Conservation (phyloP, 2,797 vertebrate genomes). For the Cygnus olor region DNA sequence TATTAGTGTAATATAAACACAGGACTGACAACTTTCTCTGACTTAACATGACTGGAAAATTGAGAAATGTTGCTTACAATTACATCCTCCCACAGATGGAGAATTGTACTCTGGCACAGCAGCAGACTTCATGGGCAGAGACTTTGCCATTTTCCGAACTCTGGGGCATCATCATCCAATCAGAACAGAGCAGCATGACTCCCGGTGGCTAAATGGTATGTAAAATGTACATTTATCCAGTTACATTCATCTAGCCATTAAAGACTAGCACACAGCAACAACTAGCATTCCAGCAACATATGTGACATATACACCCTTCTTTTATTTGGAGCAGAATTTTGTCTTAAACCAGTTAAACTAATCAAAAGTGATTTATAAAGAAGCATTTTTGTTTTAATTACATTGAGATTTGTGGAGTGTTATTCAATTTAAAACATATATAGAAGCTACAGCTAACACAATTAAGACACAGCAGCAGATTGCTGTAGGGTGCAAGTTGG, state of each 20-base stretch:
- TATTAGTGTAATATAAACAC: neutral
- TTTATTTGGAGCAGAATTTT: slow-evolving; percentile 31
- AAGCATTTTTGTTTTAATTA: slow-evolving; percentile 45
- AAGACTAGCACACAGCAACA: neutral
- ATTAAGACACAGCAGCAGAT: neutral
- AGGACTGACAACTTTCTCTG: slow-evolving; percentile 33
- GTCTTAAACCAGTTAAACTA: slow-evolving; percentile 20
- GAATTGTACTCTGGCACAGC: slow-evolving; percentile 97
- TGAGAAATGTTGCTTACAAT: slow-evolving; percentile 22
- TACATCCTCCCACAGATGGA: slow-evolving; percentile 84
- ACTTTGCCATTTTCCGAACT: slow-evolving; percentile 98
- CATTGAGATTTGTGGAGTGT: slow-evolving; percentile 15
- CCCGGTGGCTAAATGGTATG: slow-evolving; percentile 97
- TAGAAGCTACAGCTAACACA: neutral
- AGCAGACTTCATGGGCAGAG: slow-evolving; percentile 98
- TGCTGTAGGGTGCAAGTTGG: neutral
- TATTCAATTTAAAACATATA: slow-evolving; percentile 51
- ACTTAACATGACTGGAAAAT: slow-evolving; percentile 51
- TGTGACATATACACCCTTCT: neutral
- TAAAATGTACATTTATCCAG: neutral
- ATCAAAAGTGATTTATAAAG: slow-evolving; percentile 49
- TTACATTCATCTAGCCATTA: neutral
- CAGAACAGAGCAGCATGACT: slow-evolving; percentile 97
- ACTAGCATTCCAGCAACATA: neutral
- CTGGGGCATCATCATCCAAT: slow-evolving; percentile 96